Base-by-base conservation (phyloP, 2,797 vertebrate species). In the Bufotes viridis region DNA sequence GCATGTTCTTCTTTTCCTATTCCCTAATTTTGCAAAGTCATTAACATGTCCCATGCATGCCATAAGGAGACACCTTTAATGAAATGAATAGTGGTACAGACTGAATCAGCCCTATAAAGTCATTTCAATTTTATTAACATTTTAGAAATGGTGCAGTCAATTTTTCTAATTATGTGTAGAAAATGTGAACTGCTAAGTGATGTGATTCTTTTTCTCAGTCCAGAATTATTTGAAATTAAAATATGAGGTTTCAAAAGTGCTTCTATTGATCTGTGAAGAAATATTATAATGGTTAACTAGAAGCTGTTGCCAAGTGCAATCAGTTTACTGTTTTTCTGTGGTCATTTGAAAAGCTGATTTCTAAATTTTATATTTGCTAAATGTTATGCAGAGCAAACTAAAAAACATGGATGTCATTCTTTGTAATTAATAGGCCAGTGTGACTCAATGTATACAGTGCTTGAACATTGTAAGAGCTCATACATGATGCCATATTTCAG, bases 241-340 rank as follows among this genome's bases (percentile, higher is more conserved):
- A 34, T 58, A 82, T 49, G 34, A 20, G 24, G 69, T 84, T 84
- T 84, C 51, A 26, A 60, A 74, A 74, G 26, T 74, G 10, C 17
- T 24, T 70, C 65, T 17, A 84, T 84, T 84, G 69, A 84, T 74
- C 69, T 84, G 60, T 60, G 34, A 85, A 85, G 58, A 63, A 53
- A 75, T 26, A 76, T 63, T 74, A 63, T 78, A 76, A 76, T 84
- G 58, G 24, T 0, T 49, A 42, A 51, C 72, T 63, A 63, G 63
- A 75, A 76, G 83, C 29, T 78, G 63, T 76, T 85, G 42, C 83
- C 83, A 85, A 63, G 29, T 51, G 57, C 18, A 76, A 24, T 29
- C 57, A 78, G 60, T 57, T 74, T 49, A 9, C 20, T 57, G 20
- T 29, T 24, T 60, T 83, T 83, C 26, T 74, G 18, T 58, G 51